phyloP scores from a whole-genome alignment of 2,888 invertebrate species.

The Drosophila ustulata region DNA sequence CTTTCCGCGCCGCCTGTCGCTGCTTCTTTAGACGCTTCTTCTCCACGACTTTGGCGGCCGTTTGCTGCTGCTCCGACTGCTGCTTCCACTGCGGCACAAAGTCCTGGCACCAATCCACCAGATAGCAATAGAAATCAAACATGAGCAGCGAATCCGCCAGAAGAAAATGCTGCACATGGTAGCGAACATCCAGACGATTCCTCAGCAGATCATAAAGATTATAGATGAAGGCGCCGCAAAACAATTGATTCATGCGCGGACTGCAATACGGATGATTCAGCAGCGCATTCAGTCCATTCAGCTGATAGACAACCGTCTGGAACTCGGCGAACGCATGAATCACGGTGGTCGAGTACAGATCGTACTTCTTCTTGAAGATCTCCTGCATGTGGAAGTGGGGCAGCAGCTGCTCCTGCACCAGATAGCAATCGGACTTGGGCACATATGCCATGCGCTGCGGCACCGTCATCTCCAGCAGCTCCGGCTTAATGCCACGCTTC shows the following conservation, averaged over 20 bases:
- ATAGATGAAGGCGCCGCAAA: constrained; percentile 91
- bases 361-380: constrained; percentile 83
- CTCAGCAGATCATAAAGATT: constrained; percentile 89
- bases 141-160: constrained; percentile 81
- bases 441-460: constrained; percentile 75
- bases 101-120: constrained; percentile 80
- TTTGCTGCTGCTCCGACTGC: constrained; percentile 43
- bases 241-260: constrained; percentile 88
- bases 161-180: constrained; percentile 86
- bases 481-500: constrained; percentile 59
- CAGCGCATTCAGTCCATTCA: constrained; percentile 87
- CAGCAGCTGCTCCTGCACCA: constrained; percentile 80
- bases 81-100: constrained; percentile 80
- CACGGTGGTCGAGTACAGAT: constrained; percentile 78
- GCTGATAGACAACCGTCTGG: constrained; percentile 83
- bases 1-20: constrained; percentile 73
- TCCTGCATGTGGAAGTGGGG: constrained; percentile 84
- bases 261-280: constrained; percentile 87
- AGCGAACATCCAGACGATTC: constrained; percentile 86
- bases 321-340: constrained; percentile 84
- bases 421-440: constrained; percentile 81
- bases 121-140: constrained; percentile 82
- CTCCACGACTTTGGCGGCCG: constrained; percentile 51
- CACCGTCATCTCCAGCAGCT: constrained; percentile 62
- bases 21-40: constrained; percentile 79